These are phyloP conservation scores for Erpornis zantholeuca DNA, from an alignment of 2,113 vertebrate genomes.

Conservation along the genomic window DNA sequence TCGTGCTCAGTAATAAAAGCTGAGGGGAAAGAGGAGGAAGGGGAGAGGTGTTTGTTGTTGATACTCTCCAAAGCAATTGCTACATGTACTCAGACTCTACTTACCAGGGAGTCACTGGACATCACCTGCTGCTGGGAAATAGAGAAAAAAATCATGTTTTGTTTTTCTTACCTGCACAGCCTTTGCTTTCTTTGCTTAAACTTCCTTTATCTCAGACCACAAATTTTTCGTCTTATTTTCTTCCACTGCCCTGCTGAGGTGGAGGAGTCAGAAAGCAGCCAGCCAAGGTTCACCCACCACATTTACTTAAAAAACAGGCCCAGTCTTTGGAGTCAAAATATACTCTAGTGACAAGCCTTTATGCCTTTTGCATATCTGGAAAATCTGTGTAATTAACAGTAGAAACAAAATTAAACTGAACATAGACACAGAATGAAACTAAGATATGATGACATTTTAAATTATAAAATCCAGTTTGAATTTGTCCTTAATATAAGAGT, in stretches of 20 bases:
- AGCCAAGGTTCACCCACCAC: background rate
- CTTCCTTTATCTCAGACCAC: background rate
- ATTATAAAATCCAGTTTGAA: background rate
- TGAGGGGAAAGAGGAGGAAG: background rate
- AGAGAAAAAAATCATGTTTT: background rate
- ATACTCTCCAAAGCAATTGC: accelerated
- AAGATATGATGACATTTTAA: background rate
- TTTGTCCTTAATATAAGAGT: background rate
- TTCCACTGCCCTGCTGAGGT: background rate
- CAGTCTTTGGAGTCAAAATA: background rate
- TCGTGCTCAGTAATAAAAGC: background rate
- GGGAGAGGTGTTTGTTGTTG: accelerated
- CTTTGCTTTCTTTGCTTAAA: background rate
- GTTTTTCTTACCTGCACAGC: background rate
- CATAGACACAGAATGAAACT: background rate
- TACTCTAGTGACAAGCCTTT: background rate
- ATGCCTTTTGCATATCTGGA: background rate
- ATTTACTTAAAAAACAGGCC: background rate
- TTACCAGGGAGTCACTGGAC: background rate
- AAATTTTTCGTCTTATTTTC: background rate
- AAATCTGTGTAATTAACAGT: background rate
- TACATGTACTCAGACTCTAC: accelerated
- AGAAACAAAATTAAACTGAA: background rate
- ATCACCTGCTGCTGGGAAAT: background rate
- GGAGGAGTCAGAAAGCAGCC: background rate